phyloP scores from a whole-genome alignment of 2,113 vertebrate genomes.

The Rhinichthys klamathensis region DNA sequence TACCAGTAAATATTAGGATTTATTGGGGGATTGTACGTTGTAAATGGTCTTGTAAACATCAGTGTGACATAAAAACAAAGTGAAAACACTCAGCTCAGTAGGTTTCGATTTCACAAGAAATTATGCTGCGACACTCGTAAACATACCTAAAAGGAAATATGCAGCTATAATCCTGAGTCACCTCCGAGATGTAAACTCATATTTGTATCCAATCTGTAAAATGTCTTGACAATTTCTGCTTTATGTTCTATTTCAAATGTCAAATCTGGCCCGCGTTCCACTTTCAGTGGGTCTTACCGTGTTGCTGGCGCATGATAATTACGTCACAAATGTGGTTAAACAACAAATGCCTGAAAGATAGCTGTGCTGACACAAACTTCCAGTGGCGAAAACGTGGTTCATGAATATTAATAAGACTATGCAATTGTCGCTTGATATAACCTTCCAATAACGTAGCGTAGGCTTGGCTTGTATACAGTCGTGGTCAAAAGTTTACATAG shows the following conservation, averaged over 20 bases:
- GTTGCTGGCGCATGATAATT: conserved; percentile 47
- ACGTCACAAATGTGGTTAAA: conserved; percentile 8
- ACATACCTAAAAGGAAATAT: conserved; percentile 6
- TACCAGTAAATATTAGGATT: neutral
- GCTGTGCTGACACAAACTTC: too few relatives aligned
- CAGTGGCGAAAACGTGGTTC: neutral
- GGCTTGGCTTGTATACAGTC: neutral
- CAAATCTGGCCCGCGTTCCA: conserved; percentile 65
- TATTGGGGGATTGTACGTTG: neutral
- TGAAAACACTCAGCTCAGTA: neutral
- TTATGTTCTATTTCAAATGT: conserved; percentile 48
- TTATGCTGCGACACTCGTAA: neutral
- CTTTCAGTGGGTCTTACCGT: conserved; percentile 61
- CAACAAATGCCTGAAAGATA: conserved; percentile 13
- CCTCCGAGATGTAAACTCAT: neutral
- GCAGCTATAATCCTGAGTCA: neutral
- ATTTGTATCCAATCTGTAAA: neutral
- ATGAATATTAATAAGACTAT: neutral
- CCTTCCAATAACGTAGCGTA: neutral
- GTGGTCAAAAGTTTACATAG: too few relatives aligned
- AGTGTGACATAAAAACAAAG: conserved; percentile 20
- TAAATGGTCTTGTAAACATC: neutral
- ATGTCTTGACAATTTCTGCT: neutral
- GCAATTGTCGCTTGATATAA: neutral
- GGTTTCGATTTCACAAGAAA: conserved; percentile 49